phyloP scores from a whole-genome alignment of 2,888 invertebrate genomes.

The Ischnura elegans region DNA sequence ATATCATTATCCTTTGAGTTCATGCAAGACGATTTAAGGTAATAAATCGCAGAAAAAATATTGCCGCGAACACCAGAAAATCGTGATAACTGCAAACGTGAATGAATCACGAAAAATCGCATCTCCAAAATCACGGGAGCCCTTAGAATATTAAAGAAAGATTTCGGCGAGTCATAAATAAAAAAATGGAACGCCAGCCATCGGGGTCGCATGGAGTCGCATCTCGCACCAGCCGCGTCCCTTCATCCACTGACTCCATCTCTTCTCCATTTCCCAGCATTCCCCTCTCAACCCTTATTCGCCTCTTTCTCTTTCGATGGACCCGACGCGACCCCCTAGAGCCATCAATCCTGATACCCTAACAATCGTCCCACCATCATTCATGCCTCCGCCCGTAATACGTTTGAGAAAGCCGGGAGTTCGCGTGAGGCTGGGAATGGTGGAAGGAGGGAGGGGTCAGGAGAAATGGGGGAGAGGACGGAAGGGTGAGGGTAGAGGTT shows the following conservation, averaged over 20 bases:
- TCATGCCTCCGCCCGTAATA: slow-evolving; percentile 29
- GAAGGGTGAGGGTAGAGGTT: not conserved
- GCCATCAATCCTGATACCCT: slow-evolving; percentile 57
- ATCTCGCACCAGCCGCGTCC: not conserved
- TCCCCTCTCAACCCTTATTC: not conserved
- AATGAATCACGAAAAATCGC: too few species aligned
- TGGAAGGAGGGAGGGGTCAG: not conserved
- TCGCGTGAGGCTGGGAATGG: not conserved
- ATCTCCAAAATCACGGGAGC: too few species aligned
- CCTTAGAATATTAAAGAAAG: too few species aligned
- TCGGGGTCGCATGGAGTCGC: too few species aligned
- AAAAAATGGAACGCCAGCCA: too few species aligned
- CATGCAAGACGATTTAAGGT: too few species aligned
- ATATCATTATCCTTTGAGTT: too few species aligned
- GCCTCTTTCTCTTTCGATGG: not conserved
- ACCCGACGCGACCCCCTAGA: not conserved
- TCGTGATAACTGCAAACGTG: too few species aligned
- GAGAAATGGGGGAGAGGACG: not conserved
- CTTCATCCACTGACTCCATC: not conserved
- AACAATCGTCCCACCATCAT: slow-evolving; percentile 41
- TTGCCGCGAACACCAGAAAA: too few species aligned
- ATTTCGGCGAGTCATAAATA: too few species aligned
- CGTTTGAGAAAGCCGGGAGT: too few species aligned
- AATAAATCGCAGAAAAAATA: too few species aligned
- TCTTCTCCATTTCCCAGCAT: not conserved